phyloP scores from a whole-genome alignment of 1,140 invertebrate genomes.

The Arion vulgaris region DNA sequence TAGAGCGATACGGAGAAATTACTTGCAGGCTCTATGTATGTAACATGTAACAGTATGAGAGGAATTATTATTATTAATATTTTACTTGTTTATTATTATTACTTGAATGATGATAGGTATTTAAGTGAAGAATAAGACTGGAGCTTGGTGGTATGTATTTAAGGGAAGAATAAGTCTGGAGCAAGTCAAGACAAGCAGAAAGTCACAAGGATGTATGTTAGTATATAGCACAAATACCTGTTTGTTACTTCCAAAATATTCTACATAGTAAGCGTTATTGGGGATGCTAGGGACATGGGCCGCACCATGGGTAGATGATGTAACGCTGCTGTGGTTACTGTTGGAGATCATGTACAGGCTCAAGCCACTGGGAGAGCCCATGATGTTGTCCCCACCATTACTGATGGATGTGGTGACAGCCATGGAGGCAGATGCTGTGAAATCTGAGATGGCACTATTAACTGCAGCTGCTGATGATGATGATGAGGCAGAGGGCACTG shows the following conservation, averaged over 20 bases:
- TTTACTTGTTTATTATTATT: too few species aligned
- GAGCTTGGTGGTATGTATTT: too few species aligned
- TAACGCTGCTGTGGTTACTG: not conserved
- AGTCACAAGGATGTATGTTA: not conserved
- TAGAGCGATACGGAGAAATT: too few species aligned
- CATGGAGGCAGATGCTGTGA: not conserved
- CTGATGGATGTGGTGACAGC: not conserved
- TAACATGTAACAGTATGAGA: too few species aligned
- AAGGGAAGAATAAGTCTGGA: too few species aligned
- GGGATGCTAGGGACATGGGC: not conserved
- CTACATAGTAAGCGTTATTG: constrained; percentile 32
- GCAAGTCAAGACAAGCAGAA: not conserved
- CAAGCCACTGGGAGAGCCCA: not conserved
- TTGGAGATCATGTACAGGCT: not conserved
- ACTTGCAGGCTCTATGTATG: too few species aligned
- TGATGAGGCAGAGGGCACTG: not conserved
- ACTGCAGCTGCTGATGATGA: not conserved
- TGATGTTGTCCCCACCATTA: not conserved
- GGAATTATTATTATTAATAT: too few species aligned
- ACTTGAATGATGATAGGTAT: too few species aligned
- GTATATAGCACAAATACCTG: constrained; percentile 18
- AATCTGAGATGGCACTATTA: not conserved
- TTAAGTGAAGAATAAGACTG: too few species aligned
- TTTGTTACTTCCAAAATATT: constrained; percentile 40
- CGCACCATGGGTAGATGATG: not conserved